Base-by-base conservation (phyloP, 2,113 vertebrate genomes). In the Gobio gobio region DNA sequence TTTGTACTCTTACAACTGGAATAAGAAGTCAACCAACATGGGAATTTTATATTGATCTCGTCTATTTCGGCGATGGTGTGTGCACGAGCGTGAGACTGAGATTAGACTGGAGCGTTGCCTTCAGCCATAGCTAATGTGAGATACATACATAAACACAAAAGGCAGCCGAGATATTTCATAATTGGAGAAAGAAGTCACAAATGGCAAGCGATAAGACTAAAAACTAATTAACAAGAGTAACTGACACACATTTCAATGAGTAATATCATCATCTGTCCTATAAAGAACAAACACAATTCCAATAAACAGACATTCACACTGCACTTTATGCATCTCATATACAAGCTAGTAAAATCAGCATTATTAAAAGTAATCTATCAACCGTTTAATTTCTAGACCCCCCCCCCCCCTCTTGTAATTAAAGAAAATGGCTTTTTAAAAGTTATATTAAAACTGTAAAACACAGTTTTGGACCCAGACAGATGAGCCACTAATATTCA, bases 21-120 rank as follows among this genome's bases (percentile, higher is more conserved):
- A 26, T 78, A 33, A 63, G n/a, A 75, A 54, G 40, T 85, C 33
- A 84, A 87, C 64, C 72, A 77, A 77, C 58, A n/a, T 49, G 26
- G 49, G 58, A 49, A 54, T 20, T 72, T 54, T 40, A 20, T 76
- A 85, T 26, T 54, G 78, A 77, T 70, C 45, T 24, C n/a, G 10
- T 22, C 22, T 43, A 63, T 43, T 80, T n/a, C 72, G 61, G n/a
- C 45, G 40, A 51, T 24, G 43, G 66, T 29, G 68, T 26, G 75
- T 79, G 59, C 29, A 47, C 47, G 26, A 74, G 54, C 16, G 63
- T 82, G 64, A 51, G 79, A 49, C 4, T 58, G 80, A 51, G 82
- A 36, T 40, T 70, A 29, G 20, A 74, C 29, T 59, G 33, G 10
- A 78, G 26, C 54, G 14, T 59, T 43, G 54, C 33, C 54, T 78